phyloP scores from a whole-genome alignment of 2,797 vertebrate species.

The Holocentrus rufus region DNA sequence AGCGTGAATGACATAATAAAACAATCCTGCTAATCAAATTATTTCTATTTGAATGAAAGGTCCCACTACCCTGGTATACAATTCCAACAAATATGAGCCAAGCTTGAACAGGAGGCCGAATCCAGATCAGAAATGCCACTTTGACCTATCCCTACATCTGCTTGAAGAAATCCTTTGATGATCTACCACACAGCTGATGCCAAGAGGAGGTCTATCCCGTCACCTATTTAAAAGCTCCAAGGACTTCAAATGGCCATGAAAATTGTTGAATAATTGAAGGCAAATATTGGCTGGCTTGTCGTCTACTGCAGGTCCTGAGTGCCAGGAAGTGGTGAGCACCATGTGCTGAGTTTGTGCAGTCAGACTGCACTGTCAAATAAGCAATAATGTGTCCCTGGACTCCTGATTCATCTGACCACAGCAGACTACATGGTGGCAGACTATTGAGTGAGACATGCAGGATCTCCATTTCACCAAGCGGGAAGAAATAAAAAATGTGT shows the following conservation, averaged over 20 bases:
- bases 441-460: slow-evolving; percentile 82
- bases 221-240: slow-evolving; percentile 74
- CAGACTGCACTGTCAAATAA: slow-evolving; percentile 85
- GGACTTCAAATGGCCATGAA: slow-evolving; percentile 79
- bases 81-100: slow-evolving; percentile 4
- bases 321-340: slow-evolving; percentile 82
- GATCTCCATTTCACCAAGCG: slow-evolving; percentile 74
- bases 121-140: slow-evolving; percentile 38
- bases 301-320: slow-evolving; percentile 78
- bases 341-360: slow-evolving; percentile 83
- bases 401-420: slow-evolving; percentile 84
- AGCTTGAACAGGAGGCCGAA: slow-evolving; percentile 23
- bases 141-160: slow-evolving; percentile 34
- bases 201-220: slow-evolving; percentile 59
- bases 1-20: background rate
- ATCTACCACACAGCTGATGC: slow-evolving; percentile 52
- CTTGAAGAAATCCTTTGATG: slow-evolving; percentile 61
- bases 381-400: slow-evolving; percentile 86
- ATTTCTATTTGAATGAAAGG: slow-evolving; percentile 9
- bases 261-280: slow-evolving; percentile 84
- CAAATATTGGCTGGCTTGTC: slow-evolving; percentile 81
- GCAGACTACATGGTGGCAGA: slow-evolving; percentile 85
- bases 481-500: slow-evolving; percentile 59
- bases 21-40: slow-evolving; percentile 1
- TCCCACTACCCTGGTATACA: background rate